Evolutionary conservation across 2,113 vertebrate species (phyloP).

Genomic region (Chloebia gouldiae): DNA sequence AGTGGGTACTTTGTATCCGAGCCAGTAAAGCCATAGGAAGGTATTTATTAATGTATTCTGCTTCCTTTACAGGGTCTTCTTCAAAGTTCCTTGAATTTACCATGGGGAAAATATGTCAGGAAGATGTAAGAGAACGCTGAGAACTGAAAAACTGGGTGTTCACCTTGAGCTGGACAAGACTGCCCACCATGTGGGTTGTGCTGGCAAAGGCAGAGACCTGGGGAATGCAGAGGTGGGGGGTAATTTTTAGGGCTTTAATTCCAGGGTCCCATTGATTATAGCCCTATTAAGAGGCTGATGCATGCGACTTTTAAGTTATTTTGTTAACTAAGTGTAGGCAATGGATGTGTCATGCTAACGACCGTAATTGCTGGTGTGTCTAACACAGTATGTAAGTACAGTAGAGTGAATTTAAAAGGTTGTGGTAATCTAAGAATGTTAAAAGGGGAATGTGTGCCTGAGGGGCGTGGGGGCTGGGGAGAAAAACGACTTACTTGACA

Average conservation of each 20-base stretch:
- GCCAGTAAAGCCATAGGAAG: neutral
- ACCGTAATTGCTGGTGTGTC: conserved; percentile 36
- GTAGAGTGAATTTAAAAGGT: conserved; percentile 46
- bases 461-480: conserved; percentile 32
- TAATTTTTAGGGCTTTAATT: neutral
- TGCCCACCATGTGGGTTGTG: neutral
- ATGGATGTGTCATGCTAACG: conserved; percentile 27
- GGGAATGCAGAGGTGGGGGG: neutral
- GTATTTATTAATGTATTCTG: neutral
- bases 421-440: conserved; percentile 50
- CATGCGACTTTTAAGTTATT: conserved; percentile 38
- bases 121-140: neutral
- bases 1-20: neutral
- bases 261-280: neutral
- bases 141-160: neutral
- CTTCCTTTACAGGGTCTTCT: conserved; percentile 23
- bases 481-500: conserved; percentile 62
- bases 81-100: conserved; percentile 21
- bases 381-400: conserved; percentile 46
- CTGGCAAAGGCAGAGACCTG: neutral
- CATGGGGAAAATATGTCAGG: neutral
- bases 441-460: conserved; percentile 50
- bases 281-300: conserved; percentile 14
- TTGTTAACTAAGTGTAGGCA: conserved; percentile 42
- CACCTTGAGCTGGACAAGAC: neutral